Base-by-base conservation (phyloP, 2,113 vertebrate species). In the Ochotona curzoniae region DNA sequence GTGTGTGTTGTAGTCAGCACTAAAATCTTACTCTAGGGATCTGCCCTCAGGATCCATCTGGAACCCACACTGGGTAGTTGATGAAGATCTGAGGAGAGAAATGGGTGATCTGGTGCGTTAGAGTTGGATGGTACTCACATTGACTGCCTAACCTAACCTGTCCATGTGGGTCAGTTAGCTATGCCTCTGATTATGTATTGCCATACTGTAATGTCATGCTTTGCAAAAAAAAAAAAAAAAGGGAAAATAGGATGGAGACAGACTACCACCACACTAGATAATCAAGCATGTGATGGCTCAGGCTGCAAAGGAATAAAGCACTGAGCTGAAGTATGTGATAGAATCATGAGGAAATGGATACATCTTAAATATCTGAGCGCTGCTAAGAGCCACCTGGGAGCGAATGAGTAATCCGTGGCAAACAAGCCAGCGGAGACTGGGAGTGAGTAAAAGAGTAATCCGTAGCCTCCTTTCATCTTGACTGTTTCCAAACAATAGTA, bases 281-380 rank as follows among this genome's bases (percentile, higher is more conserved):
- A 78, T 61, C 49, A 47, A 63, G 18, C 18, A 2, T 44, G 21
- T 25, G 47, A 89, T 74, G 64, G 78, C 61, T 64, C 54, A 8
- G 64, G 75, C 28, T 67, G 32, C 12, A 26, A 78, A 63, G n/a
- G 23, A 87, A n/a, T 30, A 10, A 90, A 76, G 71, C 74, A 73
- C 26, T 83, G 20, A 38, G 69, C 38, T 32, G 47, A 88, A n/a
- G 32, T 71, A 23, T 61, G 30, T 64, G 66, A 73, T 54, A 30
- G 63, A 87, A 21, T 32, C 44, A 44, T 54, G 51, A 88, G 64
- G 81, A 96, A 94, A 95, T 75, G 91, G 2, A 18, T 30, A 17
- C 44, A 83, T 96, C 78, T 85, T 69, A 96, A 92, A 87, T 80
- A 94, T 82, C 66, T 91, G 70, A 70, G 78, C 44, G 84, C 64